These are phyloP conservation scores for Deilephila elpenor DNA, from an alignment of 2,888 invertebrate species.

Conservation along the genomic window DNA sequence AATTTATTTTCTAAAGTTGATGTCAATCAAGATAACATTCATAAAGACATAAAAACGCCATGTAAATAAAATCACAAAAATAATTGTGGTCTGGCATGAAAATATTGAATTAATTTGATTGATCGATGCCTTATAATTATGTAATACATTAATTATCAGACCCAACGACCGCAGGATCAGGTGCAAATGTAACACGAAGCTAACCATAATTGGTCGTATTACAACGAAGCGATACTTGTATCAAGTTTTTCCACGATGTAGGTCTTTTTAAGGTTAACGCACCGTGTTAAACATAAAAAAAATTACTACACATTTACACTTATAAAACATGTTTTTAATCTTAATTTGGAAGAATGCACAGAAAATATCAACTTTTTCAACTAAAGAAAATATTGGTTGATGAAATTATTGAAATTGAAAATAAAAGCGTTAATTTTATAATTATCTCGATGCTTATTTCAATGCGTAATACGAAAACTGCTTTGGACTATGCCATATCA, in stretches of 20 bases:
- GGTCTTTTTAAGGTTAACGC: constrained; percentile 24
- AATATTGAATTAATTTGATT: neutral
- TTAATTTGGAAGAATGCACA: no score
- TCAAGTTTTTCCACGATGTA: constrained; percentile 42
- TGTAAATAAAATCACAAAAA: constrained; percentile 6
- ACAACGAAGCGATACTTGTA: constrained; percentile 51
- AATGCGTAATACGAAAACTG: no score
- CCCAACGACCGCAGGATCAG: constrained; percentile 37
- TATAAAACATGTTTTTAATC: no score
- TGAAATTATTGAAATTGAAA: no score
- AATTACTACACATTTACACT: no score
- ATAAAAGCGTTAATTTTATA: no score
- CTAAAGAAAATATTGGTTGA: no score
- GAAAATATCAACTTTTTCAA: no score
- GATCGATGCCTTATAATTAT: constrained; percentile 22
- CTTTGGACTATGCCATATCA: no score
- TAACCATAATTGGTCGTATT: constrained; percentile 56
- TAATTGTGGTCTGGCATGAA: constrained; percentile 24
- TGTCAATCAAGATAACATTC: neutral
- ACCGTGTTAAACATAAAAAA: no score
- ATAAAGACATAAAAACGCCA: neutral
- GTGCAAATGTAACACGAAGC: constrained; percentile 55
- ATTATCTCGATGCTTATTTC: no score
- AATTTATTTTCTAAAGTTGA: neutral
- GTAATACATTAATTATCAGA: neutral